These are phyloP conservation scores for Melanotus villosus DNA, from an alignment of 2,888 invertebrate genomes.

Conservation along the genomic window DNA sequence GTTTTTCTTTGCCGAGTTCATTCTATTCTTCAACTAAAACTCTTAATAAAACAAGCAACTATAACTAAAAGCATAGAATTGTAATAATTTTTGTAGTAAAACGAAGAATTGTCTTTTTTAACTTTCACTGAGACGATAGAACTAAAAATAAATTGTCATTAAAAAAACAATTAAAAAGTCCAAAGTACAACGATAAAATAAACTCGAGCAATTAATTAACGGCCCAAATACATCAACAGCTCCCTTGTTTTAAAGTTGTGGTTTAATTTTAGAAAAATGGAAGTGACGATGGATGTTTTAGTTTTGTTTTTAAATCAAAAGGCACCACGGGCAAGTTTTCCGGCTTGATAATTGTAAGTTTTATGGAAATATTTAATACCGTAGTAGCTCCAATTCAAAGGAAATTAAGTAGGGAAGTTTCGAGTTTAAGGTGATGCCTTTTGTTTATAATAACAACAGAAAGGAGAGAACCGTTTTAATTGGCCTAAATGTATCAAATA, in stretches of 20 bases:
- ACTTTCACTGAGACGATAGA: too few relatives aligned
- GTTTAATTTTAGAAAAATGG: not conserved
- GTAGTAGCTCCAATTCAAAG: too few relatives aligned
- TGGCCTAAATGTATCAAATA: constrained; percentile 3
- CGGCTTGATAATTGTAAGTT: too few relatives aligned
- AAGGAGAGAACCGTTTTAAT: not conserved
- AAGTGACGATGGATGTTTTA: not conserved
- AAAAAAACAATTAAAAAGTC: too few relatives aligned
- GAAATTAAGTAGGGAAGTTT: too few relatives aligned
- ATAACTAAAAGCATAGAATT: not conserved
- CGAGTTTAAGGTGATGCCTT: not conserved
- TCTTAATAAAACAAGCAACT: not conserved
- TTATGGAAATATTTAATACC: too few relatives aligned
- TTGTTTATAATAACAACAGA: not conserved
- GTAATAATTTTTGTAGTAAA: not conserved
- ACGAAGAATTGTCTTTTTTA: too few relatives aligned
- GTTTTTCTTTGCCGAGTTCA: not conserved
- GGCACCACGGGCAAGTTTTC: not conserved
- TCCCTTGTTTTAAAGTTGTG: constrained; percentile 2
- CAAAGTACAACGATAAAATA: not conserved
- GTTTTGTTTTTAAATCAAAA: not conserved
- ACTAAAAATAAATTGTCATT: too few relatives aligned
- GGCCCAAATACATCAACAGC: not conserved
- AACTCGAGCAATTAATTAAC: not conserved
- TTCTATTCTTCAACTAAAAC: not conserved